Evolutionary conservation across 2,797 vertebrate species (phyloP).

Genomic region (Dromococcyx pavoninus): DNA sequence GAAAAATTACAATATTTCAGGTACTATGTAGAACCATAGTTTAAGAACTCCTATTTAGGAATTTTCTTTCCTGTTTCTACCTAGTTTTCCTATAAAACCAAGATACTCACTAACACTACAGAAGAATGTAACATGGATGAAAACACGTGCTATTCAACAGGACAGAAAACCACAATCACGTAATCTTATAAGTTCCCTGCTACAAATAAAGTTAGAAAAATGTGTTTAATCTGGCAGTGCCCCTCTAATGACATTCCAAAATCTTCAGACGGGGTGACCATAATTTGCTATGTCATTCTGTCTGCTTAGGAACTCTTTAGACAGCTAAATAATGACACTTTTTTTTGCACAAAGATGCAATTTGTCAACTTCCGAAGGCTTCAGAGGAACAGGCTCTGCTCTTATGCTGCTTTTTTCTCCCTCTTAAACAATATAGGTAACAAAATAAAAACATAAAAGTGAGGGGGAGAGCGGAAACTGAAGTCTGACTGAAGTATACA

Average conservation of each 20-base stretch:
- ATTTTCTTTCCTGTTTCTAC: background rate
- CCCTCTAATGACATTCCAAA: background rate
- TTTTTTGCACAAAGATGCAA: background rate
- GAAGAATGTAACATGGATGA: background rate
- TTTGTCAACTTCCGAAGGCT: background rate
- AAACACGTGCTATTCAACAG: background rate
- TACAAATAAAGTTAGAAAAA: background rate
- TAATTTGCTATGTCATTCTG: background rate
- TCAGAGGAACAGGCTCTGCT: background rate
- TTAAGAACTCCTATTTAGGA: background rate
- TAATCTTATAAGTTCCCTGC: background rate
- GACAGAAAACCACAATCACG: accelerated
- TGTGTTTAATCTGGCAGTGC: background rate
- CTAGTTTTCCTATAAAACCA: background rate
- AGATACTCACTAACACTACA: background rate
- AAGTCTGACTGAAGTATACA: accelerated
- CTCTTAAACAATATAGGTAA: background rate
- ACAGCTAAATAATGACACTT: background rate
- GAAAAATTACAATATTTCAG: background rate
- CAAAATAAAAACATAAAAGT: background rate
- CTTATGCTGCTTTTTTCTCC: accelerated
- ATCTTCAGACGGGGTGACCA: background rate
- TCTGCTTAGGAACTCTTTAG: background rate
- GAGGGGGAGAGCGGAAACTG: accelerated
- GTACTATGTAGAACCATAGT: background rate